Percentiles rank a stretch among this genome's conserved stretches.
phyloP scores from a whole-genome alignment of 2,888 invertebrate genomes.

The Alentia gelatinosa region DNA sequence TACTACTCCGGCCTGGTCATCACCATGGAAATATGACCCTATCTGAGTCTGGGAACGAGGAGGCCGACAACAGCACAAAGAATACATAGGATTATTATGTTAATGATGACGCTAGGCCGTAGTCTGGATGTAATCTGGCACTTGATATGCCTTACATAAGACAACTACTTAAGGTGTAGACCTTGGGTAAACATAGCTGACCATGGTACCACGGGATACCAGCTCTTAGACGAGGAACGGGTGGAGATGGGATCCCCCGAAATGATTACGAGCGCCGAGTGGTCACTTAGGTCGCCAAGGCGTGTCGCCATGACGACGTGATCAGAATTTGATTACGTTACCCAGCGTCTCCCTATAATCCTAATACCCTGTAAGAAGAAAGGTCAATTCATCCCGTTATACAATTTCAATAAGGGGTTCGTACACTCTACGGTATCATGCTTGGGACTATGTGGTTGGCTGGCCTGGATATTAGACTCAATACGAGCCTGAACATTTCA shows the following conservation, averaged over 20 bases:
- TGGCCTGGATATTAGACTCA: too few relatives aligned
- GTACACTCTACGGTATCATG: too few relatives aligned
- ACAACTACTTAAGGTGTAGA: conserved; percentile 16
- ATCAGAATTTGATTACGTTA: neutral
- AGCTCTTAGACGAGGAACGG: neutral
- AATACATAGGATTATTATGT: neutral
- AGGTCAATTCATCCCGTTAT: too few relatives aligned
- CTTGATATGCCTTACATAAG: conserved; percentile 1
- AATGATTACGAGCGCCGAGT: neutral
- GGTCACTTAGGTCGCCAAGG: neutral
- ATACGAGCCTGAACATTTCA: too few relatives aligned
- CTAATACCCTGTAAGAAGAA: too few relatives aligned
- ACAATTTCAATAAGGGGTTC: too few relatives aligned
- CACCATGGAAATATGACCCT: neutral
- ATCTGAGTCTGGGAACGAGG: too few relatives aligned
- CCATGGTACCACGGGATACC: neutral
- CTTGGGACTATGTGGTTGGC: too few relatives aligned
- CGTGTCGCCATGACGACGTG: neutral
- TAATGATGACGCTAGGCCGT: neutral
- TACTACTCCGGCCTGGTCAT: too few relatives aligned
- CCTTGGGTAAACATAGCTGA: neutral
- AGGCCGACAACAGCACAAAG: neutral
- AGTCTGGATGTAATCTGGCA: neutral
- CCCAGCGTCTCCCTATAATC: neutral
- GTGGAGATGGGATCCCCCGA: neutral